Evolutionary conservation across 2,888 invertebrate genomes (phyloP).

Genomic region (Falcaria lacertinaria): DNA sequence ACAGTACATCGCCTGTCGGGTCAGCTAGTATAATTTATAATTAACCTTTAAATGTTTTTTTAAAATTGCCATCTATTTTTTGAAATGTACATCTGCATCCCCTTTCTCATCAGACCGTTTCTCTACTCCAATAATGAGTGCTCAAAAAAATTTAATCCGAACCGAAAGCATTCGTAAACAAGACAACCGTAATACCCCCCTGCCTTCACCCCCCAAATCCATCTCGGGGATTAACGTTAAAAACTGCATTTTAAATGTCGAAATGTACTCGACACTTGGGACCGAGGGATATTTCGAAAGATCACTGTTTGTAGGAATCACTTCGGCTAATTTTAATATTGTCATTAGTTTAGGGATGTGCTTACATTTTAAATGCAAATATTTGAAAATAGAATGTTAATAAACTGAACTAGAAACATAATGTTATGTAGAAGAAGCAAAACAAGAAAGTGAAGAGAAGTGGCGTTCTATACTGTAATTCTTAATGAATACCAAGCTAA

Average conservation of each 20-base stretch:
- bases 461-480: too few species aligned
- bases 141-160: conserved; percentile 15
- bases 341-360: conserved; percentile 14
- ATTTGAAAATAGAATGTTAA: too few species aligned
- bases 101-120: conserved; percentile 9
- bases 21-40: too few species aligned
- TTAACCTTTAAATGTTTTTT: too few species aligned
- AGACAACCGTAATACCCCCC: conserved; percentile 16
- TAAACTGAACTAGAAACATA: too few species aligned
- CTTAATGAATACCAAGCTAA: too few species aligned
- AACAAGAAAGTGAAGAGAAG: too few species aligned
- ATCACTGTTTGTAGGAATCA: conserved; percentile 37
- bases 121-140: conserved; percentile 13
- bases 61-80: too few species aligned
- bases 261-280: conserved; percentile 42
- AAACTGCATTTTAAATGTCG: conserved; percentile 49
- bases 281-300: conserved; percentile 30
- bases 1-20: too few species aligned
- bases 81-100: background rate
- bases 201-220: conserved; percentile 44
- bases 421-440: too few species aligned
- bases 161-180: conserved; percentile 25
- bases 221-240: conserved; percentile 65
- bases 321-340: conserved; percentile 56
- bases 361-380: too few species aligned